Percentiles rank a stretch among this genome's conserved stretches.
These are phyloP conservation scores for Ichneumoninae sp. DNA, from an alignment of 2,888 invertebrate genomes.

Conservation along the genomic window DNA sequence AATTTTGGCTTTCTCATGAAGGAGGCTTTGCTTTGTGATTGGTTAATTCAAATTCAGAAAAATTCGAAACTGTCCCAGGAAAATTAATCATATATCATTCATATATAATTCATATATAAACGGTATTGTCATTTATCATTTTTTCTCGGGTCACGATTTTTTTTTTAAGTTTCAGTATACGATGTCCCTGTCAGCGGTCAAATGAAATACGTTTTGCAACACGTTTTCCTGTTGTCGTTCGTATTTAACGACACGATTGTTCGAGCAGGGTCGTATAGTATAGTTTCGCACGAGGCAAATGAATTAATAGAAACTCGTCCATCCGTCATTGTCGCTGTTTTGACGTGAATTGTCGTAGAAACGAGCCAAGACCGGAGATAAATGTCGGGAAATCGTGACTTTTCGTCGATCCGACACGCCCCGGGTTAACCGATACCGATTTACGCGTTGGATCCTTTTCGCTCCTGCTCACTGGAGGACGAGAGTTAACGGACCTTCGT, in stretches of 20 bases:
- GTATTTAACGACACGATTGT: slow-evolving; percentile 20
- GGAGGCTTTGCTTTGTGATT: no score
- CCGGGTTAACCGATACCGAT: slow-evolving; percentile 3
- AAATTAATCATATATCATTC: no score
- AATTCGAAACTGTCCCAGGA: not conserved
- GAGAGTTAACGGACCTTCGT: not conserved
- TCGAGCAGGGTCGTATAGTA: not conserved
- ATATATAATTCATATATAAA: not conserved
- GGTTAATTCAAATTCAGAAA: no score
- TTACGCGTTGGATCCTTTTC: slow-evolving; percentile 27
- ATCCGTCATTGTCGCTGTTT: slow-evolving; percentile 42
- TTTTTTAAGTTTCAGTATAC: not conserved
- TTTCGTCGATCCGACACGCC: slow-evolving; percentile 17
- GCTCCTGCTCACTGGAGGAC: slow-evolving; percentile 13
- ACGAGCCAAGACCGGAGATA: slow-evolving; percentile 44
- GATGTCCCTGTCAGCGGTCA: not conserved
- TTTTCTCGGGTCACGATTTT: not conserved
- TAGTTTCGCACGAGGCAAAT: slow-evolving; percentile 30
- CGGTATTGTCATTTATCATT: not conserved
- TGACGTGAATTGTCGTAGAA: slow-evolving; percentile 50
- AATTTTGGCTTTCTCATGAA: no score
- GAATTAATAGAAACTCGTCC: slow-evolving; percentile 30
- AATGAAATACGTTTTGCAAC: slow-evolving; percentile 16
- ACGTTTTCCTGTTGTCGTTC: slow-evolving; percentile 18
- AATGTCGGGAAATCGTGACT: slow-evolving; percentile 47